These are phyloP conservation scores for Lamproptera curius DNA, from an alignment of 2,888 invertebrate genomes.

Conservation along the genomic window DNA sequence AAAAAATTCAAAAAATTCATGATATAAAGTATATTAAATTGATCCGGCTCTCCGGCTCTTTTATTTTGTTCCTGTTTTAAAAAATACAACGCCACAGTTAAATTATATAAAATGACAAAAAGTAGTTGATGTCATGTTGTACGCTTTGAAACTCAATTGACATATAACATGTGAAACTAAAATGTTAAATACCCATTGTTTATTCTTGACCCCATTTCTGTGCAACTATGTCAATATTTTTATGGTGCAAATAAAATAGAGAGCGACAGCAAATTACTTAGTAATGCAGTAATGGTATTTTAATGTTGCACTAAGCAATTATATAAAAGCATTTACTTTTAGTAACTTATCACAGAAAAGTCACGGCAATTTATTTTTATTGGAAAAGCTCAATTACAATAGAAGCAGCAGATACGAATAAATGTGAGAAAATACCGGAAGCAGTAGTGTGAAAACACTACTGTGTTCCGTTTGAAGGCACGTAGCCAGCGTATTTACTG, in stretches of 20 bases:
- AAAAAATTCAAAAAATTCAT: background rate
- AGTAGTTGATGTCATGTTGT: background rate
- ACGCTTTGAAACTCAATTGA: background rate
- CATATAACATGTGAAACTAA: background rate
- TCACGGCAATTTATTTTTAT: too few relatives aligned
- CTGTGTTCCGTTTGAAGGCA: too few relatives aligned
- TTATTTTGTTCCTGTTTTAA: background rate
- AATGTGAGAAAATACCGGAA: too few relatives aligned
- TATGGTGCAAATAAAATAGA: background rate
- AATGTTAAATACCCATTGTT: background rate
- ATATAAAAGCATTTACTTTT: slow-evolving; percentile 15
- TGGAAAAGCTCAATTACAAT: too few relatives aligned
- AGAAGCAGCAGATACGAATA: too few relatives aligned
- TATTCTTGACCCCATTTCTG: slow-evolving; percentile 13
- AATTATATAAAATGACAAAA: background rate
- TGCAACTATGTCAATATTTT: background rate
- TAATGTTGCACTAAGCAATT: slow-evolving; percentile 7
- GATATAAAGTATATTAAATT: background rate
- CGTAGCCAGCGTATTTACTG: too few relatives aligned
- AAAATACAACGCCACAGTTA: too few relatives aligned
- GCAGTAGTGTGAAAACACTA: too few relatives aligned
- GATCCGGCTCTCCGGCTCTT: background rate
- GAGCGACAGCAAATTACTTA: background rate
- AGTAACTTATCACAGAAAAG: too few relatives aligned
- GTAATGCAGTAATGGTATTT: background rate